Evolutionary conservation across 2,113 vertebrate genomes (phyloP), one percentile per base, ranked within the genome.

Genomic region (Morone chrysops): DNA sequence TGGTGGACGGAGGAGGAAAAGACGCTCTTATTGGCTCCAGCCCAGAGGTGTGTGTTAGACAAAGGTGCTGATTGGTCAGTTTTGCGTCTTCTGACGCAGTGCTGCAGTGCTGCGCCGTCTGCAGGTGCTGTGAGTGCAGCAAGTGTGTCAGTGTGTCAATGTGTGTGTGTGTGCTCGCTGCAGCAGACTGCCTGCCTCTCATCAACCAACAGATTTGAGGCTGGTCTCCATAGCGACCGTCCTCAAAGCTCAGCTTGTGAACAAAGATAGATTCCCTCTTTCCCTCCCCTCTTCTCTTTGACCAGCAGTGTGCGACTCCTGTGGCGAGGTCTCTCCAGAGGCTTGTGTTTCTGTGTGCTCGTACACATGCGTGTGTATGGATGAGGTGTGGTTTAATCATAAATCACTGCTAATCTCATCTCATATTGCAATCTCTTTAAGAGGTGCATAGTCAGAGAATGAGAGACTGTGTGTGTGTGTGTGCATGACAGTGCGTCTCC

Each of bases 221-320:
- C 73, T 63, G 67, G 84, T 96, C 73, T 84, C 94, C 93, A 94
- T 93, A 53, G 93, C 80, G 94, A 96, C 95, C 83, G 43, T 86
- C 65, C 76, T 90, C 84, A 86, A 87, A 88, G 90, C 89, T 81
- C 43, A 10, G 86, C 83, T 62, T 71, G 76, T 75, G 90, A 93
- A 94, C 88, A 94, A 95, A 93, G 93, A 92, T 84, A 87, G 71
- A 70, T 61, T 76, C 85, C 77, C 75, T 62, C 80, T 9, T 74
- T 70, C 72, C 50, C 78, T 65, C 67, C 31, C 57, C 17, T 18
- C 4, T 36, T 75, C 31, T 43, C 47, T 48, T 25, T 6, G 70
- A 83, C 66, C 60, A 63, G 65, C 73, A 74, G 69, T 65, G 66
- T 66, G 67, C 4, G 61, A 22, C 60, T 72, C 80, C 67, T 45